Percentiles rank a stretch among this genome's conserved stretches.
Evolutionary conservation across 1,140 invertebrate species (phyloP).

Genomic region (Sarcophaga peregrina): DNA sequence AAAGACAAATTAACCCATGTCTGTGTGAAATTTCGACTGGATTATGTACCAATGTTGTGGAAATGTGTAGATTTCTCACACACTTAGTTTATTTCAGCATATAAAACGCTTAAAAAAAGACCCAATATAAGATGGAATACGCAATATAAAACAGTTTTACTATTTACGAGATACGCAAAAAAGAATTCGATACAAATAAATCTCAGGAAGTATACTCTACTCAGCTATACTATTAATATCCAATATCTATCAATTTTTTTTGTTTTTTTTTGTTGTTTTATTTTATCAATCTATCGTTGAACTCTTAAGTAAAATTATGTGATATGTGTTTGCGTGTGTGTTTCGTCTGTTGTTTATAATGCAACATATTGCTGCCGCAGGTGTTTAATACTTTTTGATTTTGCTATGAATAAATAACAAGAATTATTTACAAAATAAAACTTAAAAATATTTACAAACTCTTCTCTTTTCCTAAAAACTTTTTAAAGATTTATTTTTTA

Average conservation of each 20-base stretch:
- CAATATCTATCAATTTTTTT: too few relatives aligned
- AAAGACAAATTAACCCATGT: too few relatives aligned
- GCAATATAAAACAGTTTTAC: background rate
- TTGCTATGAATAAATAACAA: background rate
- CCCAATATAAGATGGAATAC: background rate
- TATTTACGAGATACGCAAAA: background rate
- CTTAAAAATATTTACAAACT: background rate
- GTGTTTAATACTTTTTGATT: constrained; percentile 36
- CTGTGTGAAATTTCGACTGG: too few relatives aligned
- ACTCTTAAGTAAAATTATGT: too few relatives aligned
- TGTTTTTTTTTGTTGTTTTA: too few relatives aligned
- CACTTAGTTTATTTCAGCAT: too few relatives aligned
- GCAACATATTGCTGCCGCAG: constrained; percentile 37
- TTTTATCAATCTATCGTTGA: too few relatives aligned
- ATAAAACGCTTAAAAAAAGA: too few relatives aligned
- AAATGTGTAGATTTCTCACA: too few relatives aligned
- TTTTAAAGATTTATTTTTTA: constrained; percentile 16
- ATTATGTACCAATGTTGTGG: too few relatives aligned
- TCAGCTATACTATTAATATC: background rate
- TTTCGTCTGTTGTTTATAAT: constrained; percentile 17
- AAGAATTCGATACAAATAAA: background rate
- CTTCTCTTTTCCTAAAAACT: background rate
- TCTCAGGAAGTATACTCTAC: background rate
- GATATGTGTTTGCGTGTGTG: background rate
- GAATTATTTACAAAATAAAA: background rate